Evolutionary conservation across 2,113 vertebrate genomes (phyloP).

Genomic region (Gorsachius goisagi): DNA sequence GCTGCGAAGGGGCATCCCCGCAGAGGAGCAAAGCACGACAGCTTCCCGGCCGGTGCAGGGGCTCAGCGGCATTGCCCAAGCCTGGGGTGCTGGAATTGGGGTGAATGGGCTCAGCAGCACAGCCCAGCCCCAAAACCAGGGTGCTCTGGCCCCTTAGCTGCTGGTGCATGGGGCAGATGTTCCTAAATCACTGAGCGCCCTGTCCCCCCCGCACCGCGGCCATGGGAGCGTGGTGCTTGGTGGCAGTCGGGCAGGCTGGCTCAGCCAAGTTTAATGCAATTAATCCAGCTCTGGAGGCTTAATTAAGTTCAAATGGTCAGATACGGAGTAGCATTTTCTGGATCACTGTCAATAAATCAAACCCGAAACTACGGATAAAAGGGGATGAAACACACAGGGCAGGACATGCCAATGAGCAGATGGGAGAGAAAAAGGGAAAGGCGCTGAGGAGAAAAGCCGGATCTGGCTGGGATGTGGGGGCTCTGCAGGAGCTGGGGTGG

Average conservation of each 20-base stretch:
- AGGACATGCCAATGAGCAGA: neutral
- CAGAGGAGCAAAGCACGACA: rapidly evolving
- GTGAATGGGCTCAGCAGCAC: rapidly evolving
- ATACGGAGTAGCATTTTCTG: neutral
- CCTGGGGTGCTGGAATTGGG: neutral
- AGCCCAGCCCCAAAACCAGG: neutral
- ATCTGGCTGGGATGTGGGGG: neutral
- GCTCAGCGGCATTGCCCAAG: rapidly evolving
- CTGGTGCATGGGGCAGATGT: rapidly evolving
- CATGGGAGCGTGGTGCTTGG: rapidly evolving
- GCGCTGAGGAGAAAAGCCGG: neutral
- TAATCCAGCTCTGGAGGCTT: constrained; percentile 33
- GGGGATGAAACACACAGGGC: neutral
- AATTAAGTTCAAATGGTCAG: constrained; percentile 28
- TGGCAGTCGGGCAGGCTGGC: neutral
- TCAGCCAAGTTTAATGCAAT: constrained; percentile 38
- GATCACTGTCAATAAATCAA: constrained; percentile 9
- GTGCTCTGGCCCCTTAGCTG: neutral
- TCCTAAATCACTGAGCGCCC: rapidly evolving
- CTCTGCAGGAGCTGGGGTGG: rapidly evolving
- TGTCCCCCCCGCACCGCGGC: rapidly evolving
- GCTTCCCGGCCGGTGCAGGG: rapidly evolving
- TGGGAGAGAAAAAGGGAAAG: neutral
- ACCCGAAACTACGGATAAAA: neutral
- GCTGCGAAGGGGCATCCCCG: neutral